A percentile compares a stretch with the other conserved stretches of the same genome.
phyloP scores from a whole-genome alignment of 2,113 vertebrate species.

The Papio anubis region DNA sequence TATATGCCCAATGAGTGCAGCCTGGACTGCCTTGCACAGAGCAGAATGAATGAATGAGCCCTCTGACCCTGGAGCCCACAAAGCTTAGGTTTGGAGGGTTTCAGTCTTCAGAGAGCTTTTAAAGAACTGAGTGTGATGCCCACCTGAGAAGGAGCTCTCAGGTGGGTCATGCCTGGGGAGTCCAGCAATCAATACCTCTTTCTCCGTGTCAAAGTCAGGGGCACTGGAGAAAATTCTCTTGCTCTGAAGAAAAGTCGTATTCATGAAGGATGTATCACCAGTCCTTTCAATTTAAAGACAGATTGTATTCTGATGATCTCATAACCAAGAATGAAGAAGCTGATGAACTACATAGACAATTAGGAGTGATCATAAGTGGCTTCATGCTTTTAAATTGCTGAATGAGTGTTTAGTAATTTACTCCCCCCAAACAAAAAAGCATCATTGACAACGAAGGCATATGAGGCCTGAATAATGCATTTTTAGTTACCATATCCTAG shows the following conservation, averaged over 20 bases:
- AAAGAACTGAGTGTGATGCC: not conserved
- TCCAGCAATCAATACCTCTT: not conserved
- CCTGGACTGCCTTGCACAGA: not conserved
- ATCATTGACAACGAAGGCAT: not conserved
- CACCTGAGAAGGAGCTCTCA: not conserved
- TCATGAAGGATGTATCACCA: not conserved
- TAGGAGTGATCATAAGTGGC: not conserved
- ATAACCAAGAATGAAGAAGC: not conserved
- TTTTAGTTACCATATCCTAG: slow-evolving; percentile 28
- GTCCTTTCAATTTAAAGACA: not conserved
- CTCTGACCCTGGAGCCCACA: not conserved
- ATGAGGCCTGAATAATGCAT: not conserved
- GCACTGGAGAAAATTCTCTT: not conserved
- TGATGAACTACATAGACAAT: not conserved
- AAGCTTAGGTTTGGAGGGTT: not conserved
- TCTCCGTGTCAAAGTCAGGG: not conserved
- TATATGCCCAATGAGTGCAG: not conserved
- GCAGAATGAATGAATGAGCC: not conserved
- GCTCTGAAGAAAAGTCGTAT: not conserved
- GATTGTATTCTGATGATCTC: not conserved
- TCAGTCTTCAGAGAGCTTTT: not conserved
- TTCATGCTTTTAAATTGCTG: not conserved
- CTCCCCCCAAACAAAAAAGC: not conserved
- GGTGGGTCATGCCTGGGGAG: not conserved
- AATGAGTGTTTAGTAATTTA: not conserved